These are phyloP conservation scores for Gymnobelideus leadbeateri DNA, from an alignment of 2,113 vertebrate species.

Conservation along the genomic window DNA sequence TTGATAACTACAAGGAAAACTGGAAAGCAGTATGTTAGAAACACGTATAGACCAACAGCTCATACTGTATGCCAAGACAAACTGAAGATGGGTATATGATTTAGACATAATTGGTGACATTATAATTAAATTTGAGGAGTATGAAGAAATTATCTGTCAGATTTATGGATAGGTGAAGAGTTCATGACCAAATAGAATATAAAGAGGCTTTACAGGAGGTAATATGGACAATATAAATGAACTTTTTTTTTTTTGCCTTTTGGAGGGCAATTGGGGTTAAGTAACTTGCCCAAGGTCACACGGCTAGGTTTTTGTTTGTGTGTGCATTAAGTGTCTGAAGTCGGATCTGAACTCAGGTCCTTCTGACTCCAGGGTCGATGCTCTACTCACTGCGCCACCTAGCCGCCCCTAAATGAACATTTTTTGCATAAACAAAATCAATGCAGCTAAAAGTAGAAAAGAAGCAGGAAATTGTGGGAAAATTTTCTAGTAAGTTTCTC, in stretches of 20 bases:
- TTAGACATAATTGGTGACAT: not conserved
- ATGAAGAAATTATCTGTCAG: not conserved
- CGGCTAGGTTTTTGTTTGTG: too few relatives aligned
- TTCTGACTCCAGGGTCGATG: too few relatives aligned
- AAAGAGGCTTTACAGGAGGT: not conserved
- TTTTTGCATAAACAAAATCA: too few relatives aligned
- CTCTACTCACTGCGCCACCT: too few relatives aligned
- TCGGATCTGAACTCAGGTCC: too few relatives aligned
- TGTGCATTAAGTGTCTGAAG: too few relatives aligned
- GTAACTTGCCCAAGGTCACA: too few relatives aligned
- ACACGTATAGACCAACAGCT: not conserved
- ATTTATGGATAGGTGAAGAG: not conserved
- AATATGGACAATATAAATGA: not conserved
- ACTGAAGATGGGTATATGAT: not conserved
- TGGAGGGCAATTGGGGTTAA: too few relatives aligned
- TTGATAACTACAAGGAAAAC: not conserved
- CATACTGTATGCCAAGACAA: not conserved
- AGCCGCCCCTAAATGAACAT: too few relatives aligned
- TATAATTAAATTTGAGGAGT: not conserved
- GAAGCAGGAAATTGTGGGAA: too few relatives aligned
- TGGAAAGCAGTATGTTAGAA: not conserved
- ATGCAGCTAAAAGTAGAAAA: too few relatives aligned
- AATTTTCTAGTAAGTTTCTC: not conserved
- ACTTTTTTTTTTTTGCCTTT: too few relatives aligned
- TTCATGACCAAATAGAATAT: not conserved